These are phyloP conservation scores for Rostratula benghalensis DNA, from an alignment of 2,113 vertebrate species.

Conservation along the genomic window DNA sequence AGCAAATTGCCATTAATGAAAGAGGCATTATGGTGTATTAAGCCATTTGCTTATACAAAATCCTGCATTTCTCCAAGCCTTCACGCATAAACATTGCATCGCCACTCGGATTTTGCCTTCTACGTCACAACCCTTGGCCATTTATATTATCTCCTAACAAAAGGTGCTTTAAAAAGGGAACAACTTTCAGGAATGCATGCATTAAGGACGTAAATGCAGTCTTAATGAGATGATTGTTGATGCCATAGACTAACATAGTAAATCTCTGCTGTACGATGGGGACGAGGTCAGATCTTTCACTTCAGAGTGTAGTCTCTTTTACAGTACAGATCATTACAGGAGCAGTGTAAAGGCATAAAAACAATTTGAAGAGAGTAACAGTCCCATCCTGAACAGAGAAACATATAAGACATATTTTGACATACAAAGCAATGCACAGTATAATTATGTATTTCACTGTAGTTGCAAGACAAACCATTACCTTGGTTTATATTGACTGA, in stretches of 20 bases:
- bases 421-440: background rate
- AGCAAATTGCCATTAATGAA: background rate
- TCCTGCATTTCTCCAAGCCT: background rate
- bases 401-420: background rate
- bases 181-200: background rate
- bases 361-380: background rate
- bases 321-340: background rate
- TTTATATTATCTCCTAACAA: background rate
- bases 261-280: accelerated
- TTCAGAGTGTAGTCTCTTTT: accelerated
- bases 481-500: background rate
- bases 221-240: background rate
- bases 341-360: background rate
- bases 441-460: background rate
- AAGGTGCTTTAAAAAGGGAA: background rate
- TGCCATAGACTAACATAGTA: background rate
- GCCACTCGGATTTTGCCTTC: background rate
- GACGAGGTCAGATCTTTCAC: background rate
- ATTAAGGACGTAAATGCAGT: background rate
- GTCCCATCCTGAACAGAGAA: background rate
- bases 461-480: background rate
- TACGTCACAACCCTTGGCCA: background rate
- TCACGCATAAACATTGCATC: background rate
- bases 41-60: background rate
- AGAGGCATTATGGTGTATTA: background rate